Evolutionary conservation across 2,888 invertebrate species (phyloP).

Genomic region (Fragum sueziense): DNA sequence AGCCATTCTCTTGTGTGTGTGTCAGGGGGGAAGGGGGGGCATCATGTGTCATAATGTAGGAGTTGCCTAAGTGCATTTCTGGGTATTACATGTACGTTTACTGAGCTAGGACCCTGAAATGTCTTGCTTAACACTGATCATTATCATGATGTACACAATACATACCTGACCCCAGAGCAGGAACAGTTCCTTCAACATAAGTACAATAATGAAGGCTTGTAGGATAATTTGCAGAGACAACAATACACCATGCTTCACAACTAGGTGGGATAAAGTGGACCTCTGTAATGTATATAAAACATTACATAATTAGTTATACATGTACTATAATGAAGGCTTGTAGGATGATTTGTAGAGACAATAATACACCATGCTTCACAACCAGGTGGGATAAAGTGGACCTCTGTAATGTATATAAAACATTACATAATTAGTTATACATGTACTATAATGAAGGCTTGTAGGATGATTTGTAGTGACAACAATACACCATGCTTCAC

Average conservation of each 20-base stretch:
- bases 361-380: conserved; percentile 29
- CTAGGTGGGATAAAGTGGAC: conserved; percentile 41
- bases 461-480: conserved; percentile 41
- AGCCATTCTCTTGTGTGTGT: no score
- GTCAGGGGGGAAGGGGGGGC: no score
- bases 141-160: no score
- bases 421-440: no score
- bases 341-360: conserved; percentile 40
- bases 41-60: no score
- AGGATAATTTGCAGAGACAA: conserved; percentile 41
- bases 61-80: no score
- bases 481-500: conserved; percentile 30
- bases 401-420: conserved; percentile 47
- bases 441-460: conserved; percentile 47
- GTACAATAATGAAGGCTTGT: conserved; percentile 46
- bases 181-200: conserved; percentile 53
- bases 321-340: conserved; percentile 48
- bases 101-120: no score
- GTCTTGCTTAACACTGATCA: no score
- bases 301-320: no score
- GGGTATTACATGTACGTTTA: no score
- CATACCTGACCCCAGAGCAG: conserved; percentile 58
- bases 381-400: conserved; percentile 43
- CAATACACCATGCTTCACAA: conserved; percentile 29
- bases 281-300: conserved; percentile 46